Evolutionary conservation across 2,797 vertebrate species (phyloP), one percentile per base, ranked within the genome.

Genomic region (Chloroceryle inda): DNA sequence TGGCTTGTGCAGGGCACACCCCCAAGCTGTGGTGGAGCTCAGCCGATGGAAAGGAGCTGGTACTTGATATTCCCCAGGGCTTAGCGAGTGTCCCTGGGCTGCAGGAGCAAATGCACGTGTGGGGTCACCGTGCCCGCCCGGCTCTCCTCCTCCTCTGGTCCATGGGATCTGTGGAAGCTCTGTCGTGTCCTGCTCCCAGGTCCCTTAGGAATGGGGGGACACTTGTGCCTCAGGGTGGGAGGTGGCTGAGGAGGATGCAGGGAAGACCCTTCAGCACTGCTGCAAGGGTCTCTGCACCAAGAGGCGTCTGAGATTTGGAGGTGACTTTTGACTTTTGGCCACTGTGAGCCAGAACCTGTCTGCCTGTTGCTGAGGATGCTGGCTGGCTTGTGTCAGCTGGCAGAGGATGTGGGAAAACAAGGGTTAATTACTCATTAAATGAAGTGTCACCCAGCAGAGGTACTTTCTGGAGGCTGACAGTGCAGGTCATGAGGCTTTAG

Each of bases 401-500:
- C 74, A 47, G 53, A 68, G 37, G 58, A 13, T 63, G 26, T 42
- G 21, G 14, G 33, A 53, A 69, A 31, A 52, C 35, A 50, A 85
- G 82, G 89, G 90, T 96, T 95, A 95, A 95, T 95, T 91, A n/a
- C 80, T 83, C 74, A 17, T 79, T 90, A 85, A 94, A 71, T n/a
- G 44, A 63, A 67, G 68, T 18, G 20, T 21, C 69, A 29, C 62
- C 11, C 7, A 73, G 71, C 87, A 85, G 94, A 89, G 84, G 88
- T 40, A 23, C 2, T 1, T 78, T 78, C 79, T 82, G 88, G 50
- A 82, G 56, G 79, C 55, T 61, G 80, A 82, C 74, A 68, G 40
- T 77, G 55, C 40, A 5, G 85, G 71, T 19, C 56, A 31, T 0
- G 15, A 83, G 50, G 75, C n/a, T 66, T 75, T 33, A 9, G 35